Evolutionary conservation across 64 coral and sea anemone species (phyloP).

Genomic region (Trachythela sp.): DNA sequence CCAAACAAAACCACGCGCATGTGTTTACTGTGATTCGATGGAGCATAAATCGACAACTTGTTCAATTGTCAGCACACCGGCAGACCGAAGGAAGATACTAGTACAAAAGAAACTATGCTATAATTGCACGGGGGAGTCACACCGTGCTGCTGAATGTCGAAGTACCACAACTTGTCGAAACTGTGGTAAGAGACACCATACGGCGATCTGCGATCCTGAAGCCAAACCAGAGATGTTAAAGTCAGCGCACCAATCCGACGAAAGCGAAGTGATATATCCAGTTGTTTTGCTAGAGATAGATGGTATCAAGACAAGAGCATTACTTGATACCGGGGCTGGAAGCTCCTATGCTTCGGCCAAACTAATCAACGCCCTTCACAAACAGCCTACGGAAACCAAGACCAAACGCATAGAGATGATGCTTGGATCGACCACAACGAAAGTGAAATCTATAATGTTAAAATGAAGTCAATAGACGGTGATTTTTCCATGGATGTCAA

Average conservation of each 20-base stretch:
- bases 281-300: background rate
- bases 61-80: background rate
- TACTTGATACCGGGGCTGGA: background rate
- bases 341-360: background rate
- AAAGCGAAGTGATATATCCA: background rate
- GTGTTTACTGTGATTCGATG: background rate
- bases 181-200: slow-evolving; percentile 28
- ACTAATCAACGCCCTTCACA: background rate
- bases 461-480: background rate
- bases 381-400: background rate
- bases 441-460: background rate
- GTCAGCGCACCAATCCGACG: background rate
- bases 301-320: background rate
- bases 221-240: background rate
- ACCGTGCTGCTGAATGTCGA: slow-evolving; percentile 35
- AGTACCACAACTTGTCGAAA: background rate
- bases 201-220: slow-evolving; percentile 28
- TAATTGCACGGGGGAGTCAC: slow-evolving; percentile 36
- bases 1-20: background rate
- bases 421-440: background rate
- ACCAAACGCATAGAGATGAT: background rate
- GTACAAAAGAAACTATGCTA: slow-evolving; percentile 40
- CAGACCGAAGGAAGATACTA: slow-evolving; percentile 44
- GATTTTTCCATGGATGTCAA: background rate
- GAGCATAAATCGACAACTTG: background rate